Percentiles rank a stretch among this genome's conserved stretches.
Evolutionary conservation across 2,888 invertebrate species (phyloP).

Genomic region (Seira sanloemensis): DNA sequence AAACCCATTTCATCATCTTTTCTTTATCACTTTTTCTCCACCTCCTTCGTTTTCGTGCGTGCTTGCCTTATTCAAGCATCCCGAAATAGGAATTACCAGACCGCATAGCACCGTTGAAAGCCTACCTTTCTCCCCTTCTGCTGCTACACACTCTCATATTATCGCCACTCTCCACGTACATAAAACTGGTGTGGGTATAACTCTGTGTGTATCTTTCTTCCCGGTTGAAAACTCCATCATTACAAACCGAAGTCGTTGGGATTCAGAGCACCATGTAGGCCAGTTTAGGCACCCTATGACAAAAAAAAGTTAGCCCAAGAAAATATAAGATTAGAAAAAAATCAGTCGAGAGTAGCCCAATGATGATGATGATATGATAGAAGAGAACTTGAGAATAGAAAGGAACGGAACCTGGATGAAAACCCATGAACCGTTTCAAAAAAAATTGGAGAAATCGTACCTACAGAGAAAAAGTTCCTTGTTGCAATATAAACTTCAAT

Average conservation of each 20-base stretch:
- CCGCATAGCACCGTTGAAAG: neutral
- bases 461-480: conserved; percentile 10
- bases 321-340: neutral
- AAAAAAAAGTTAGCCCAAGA: neutral
- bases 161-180: neutral
- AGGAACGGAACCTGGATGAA: conserved; percentile 22
- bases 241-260: neutral
- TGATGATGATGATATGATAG: neutral
- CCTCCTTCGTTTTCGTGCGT: neutral
- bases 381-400: neutral
- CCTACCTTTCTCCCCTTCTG: conserved; percentile 15
- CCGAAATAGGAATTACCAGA: neutral
- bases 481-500: conserved; percentile 37
- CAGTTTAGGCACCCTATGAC: neutral
- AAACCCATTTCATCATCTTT: conserved; percentile 17
- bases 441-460: neutral
- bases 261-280: neutral
- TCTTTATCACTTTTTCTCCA: conserved; percentile 26
- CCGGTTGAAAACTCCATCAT: neutral
- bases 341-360: neutral
- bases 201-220: neutral
- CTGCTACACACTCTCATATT: neutral
- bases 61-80: neutral
- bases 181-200: too few relatives aligned
- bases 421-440: neutral